Evolutionary conservation across 1,140 invertebrate species (phyloP).

Genomic region (Brachionus angularis): DNA sequence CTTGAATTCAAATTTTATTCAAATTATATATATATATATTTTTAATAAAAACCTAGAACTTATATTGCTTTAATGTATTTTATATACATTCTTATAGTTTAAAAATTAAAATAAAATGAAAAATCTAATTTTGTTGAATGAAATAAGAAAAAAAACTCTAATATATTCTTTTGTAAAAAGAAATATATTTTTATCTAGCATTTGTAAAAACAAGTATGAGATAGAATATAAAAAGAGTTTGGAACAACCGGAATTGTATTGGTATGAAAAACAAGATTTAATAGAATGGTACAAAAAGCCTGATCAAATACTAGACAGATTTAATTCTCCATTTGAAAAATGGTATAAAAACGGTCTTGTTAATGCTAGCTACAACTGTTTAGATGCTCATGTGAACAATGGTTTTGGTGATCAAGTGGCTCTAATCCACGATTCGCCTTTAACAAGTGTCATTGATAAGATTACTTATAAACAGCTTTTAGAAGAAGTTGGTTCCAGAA

Average conservation of each 20-base stretch:
- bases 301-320: constrained; percentile 75
- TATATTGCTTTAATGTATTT: too few species aligned
- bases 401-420: constrained; percentile 74
- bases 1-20: too few species aligned
- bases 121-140: too few species aligned
- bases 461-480: constrained; percentile 76
- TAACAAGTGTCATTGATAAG: constrained; percentile 69
- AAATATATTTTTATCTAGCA: too few species aligned
- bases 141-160: too few species aligned
- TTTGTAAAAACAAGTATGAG: too few species aligned
- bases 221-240: constrained; percentile 67
- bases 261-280: constrained; percentile 69
- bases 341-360: constrained; percentile 83
- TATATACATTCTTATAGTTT: too few species aligned
- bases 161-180: too few species aligned
- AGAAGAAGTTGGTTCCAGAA: constrained; percentile 66
- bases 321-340: constrained; percentile 77
- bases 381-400: constrained; percentile 78
- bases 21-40: too few species aligned
- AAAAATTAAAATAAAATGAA: too few species aligned
- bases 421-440: constrained; percentile 81
- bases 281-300: constrained; percentile 75
- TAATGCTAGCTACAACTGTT: constrained; percentile 85
- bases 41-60: too few species aligned
- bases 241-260: constrained; percentile 76